Base-by-base conservation (phyloP, 1,140 invertebrate species). In the Chymomyza costata region DNA sequence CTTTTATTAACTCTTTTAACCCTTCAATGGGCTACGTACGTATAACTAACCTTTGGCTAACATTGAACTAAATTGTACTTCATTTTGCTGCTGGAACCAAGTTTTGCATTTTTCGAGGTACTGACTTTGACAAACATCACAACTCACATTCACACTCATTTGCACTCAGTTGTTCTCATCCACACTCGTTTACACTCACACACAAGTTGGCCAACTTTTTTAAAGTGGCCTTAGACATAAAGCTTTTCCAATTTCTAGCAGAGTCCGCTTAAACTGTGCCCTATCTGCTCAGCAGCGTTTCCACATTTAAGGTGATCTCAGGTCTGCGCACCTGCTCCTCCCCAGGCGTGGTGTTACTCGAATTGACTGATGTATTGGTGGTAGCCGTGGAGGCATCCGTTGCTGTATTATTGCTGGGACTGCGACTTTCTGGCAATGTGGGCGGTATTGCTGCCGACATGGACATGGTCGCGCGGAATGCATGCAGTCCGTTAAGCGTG, bases 251-350 rank as follows among this genome's bases (percentile, higher is more conserved):
- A 2, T 25, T 15, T 13, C 18, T 34, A 11, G 53, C 50, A 16
- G 37, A 13, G 18, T 18, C 28, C 47, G 19, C 59, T 83, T 85
- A 85, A 67, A 85, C 61, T 51, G 83, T 85, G 52, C 48, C 69
- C 81, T 85, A 85, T 81, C 83, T 85, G 50, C 68, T 73, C 37
- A 85, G 19, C 18, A 85, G 64, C 15, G 80, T 63, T 44, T 84
- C 82, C 47, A 78, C 74, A 46, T 82, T 85, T 3, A 85, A 35
- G 3, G 65, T 81, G 28, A 85, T 57, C 57, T 85, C 83, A 21
- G 48, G 59, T 40, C 43, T 47, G 7, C 38, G 44, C 2, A 46
- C 10, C 35, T 40, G 48, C 8, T 47, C 41, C 6, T 41, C 28
- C 1, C 45, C 49, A 6, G 64, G 28, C 11, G 51, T 44, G 11